Base-by-base conservation (phyloP, 2,113 vertebrate species). In the Collichthys lucidus region DNA sequence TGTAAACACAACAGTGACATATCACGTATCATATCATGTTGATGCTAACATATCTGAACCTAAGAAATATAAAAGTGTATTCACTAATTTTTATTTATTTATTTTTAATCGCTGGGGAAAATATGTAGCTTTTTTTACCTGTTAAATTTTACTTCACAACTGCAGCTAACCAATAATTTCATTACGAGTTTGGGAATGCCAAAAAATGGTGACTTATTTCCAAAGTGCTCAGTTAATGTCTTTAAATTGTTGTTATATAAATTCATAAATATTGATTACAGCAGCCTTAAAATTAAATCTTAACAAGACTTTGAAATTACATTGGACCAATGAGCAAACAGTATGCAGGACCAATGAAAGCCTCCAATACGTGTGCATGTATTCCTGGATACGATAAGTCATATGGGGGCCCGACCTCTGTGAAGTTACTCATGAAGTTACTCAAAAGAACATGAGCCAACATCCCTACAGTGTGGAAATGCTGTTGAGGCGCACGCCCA, bases 381-480 rank as follows among this genome's bases (percentile, higher is more conserved):
- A 5, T 46, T 46, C 44, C 35, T 40, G 35, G 35, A 40, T 40
- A 40, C 8, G 35, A 9, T 55, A 22, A 60, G 42, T 31, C 35
- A 56, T 49, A 73, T 52, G 4, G 35, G 52, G 61, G n/a, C 67
- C 67, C n/a, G 67, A 65, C 31, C 67, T 86, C 64, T 47, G 65
- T 14, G 22, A 71, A 35, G 79, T 79, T 79, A 76, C 63, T 81
- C 87, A 60, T 40, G 24, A 40, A 40, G 62, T 69, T 74, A 50
- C 50, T 56, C 52, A 67, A 60, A 88, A 71, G 44, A 76, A 73
- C 61, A 59, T 53, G 79, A 84, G 70, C 49, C n/a, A 70, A 84
- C 77, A 82, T 83, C 82, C 79, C 2, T 2, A 9, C 46, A 64
- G 62, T n/a, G 62, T 72, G 60, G 74, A 86, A 88, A 88, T 24